Evolutionary conservation across 2,797 vertebrate species (phyloP).

Genomic region (Caiman crocodilus): DNA sequence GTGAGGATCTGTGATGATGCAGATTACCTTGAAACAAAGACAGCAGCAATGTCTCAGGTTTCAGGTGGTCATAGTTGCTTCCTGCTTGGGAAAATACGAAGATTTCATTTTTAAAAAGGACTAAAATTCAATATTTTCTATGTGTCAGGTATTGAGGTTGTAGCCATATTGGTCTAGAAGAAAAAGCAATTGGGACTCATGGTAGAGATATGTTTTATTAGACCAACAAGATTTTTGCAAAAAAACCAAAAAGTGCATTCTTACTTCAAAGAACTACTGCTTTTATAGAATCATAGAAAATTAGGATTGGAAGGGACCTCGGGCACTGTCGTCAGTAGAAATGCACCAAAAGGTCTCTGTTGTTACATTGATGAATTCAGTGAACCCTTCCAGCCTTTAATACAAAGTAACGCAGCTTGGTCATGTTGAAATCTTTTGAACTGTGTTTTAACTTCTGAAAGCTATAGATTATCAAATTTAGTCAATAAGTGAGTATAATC

Average conservation of each 20-base stretch:
- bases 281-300: not conserved
- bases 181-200: no score
- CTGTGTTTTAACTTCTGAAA: not conserved
- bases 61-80: no score
- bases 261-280: not conserved
- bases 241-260: not conserved
- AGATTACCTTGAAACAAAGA: no score
- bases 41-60: no score
- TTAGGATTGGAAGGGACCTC: not conserved
- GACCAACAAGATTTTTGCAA: no score
- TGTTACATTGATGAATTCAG: not conserved
- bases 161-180: no score
- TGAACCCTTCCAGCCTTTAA: not conserved
- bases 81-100: no score
- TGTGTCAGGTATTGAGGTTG: no score
- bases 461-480: not conserved
- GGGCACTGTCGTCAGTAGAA: not conserved
- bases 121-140: no score
- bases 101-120: no score
- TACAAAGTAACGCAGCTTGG: not conserved
- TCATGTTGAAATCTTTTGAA: not conserved
- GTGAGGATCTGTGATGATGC: no score
- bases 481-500: not conserved
- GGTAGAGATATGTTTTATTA: no score
- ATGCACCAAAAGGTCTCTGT: not conserved